phyloP scores from a whole-genome alignment of 2,888 invertebrate genomes.

The Saturnia pavonia region DNA sequence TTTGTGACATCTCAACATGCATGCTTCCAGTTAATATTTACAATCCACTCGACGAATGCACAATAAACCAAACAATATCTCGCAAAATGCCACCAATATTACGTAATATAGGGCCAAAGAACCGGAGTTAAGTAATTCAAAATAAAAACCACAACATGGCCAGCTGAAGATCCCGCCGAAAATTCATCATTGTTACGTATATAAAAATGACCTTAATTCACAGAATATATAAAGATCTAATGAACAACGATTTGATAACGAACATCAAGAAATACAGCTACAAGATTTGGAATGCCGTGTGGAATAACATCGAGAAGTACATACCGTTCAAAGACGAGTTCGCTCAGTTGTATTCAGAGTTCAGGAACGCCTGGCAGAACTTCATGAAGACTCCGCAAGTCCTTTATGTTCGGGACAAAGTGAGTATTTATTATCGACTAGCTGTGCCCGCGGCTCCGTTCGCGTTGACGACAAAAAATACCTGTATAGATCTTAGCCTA shows the following conservation, averaged over 20 bases:
- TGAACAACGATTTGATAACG: slow-evolving; percentile 88
- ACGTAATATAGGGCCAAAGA: too few species aligned
- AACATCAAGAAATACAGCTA: slow-evolving; percentile 89
- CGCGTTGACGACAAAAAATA: too few species aligned
- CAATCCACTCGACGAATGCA: too few species aligned
- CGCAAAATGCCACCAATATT: too few species aligned
- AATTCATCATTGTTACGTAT: too few species aligned
- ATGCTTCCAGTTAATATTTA: too few species aligned
- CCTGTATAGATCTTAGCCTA: too few species aligned
- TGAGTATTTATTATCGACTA: slow-evolving; percentile 35
- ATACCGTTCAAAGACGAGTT: slow-evolving; percentile 75
- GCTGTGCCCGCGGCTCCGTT: not conserved
- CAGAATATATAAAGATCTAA: slow-evolving; percentile 88
- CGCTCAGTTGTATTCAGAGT: slow-evolving; percentile 64
- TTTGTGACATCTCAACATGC: too few species aligned
- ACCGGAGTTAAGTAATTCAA: too few species aligned
- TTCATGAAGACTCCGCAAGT: slow-evolving; percentile 72
- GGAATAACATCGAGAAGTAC: slow-evolving; percentile 69
- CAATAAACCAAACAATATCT: too few species aligned
- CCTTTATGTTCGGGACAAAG: slow-evolving; percentile 71
- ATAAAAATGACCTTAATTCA: slow-evolving; percentile 2
- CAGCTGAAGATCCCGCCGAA: too few species aligned
- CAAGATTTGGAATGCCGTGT: slow-evolving; percentile 82
- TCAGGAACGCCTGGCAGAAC: slow-evolving; percentile 67
- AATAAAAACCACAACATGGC: too few species aligned